A percentile compares a stretch with the other conserved stretches of the same genome.
phyloP scores from a whole-genome alignment of 2,113 vertebrate species.

The Girardinichthys multiradiatus region DNA sequence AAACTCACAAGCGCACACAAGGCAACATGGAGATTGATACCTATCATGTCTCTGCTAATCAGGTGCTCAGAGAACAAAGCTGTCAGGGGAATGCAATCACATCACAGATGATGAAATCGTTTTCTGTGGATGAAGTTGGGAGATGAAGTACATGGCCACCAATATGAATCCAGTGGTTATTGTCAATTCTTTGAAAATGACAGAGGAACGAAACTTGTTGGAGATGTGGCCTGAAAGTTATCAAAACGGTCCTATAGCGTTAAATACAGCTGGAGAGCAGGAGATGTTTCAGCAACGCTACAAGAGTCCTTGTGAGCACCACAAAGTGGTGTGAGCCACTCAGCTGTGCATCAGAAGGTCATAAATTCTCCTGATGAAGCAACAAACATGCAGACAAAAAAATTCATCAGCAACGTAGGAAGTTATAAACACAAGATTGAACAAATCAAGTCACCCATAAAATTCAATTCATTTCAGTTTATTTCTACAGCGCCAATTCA shows the following conservation, averaged over 20 bases:
- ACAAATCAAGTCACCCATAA: no score
- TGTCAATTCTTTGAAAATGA: slow-evolving; percentile 17
- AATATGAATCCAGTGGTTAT: slow-evolving; percentile 45
- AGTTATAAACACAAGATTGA: no score
- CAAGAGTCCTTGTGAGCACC: slow-evolving; percentile 3
- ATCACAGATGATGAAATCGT: slow-evolving; percentile 61
- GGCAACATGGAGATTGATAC: slow-evolving; percentile 44
- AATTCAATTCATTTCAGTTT: no score
- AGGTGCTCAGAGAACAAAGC: slow-evolving; percentile 63
- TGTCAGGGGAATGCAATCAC: slow-evolving; percentile 67
- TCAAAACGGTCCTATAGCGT: background rate
- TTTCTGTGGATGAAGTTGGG: slow-evolving; percentile 45
- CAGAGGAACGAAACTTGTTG: slow-evolving; percentile 10
- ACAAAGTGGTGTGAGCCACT: background rate
- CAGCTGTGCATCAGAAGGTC: background rate
- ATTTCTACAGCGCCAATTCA: no score
- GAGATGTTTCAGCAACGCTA: slow-evolving; percentile 2
- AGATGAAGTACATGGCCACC: slow-evolving; percentile 42
- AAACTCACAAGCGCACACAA: slow-evolving; percentile 29
- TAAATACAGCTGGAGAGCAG: background rate
- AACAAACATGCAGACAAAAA: no score
- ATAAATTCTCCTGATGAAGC: background rate
- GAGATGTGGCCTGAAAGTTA: slow-evolving; percentile 12
- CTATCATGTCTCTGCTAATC: slow-evolving; percentile 62
- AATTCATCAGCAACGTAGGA: no score